A percentile compares a stretch with the other conserved stretches of the same genome.
phyloP scores from a whole-genome alignment of 2,888 invertebrate species.

The Rhingia campestris region DNA sequence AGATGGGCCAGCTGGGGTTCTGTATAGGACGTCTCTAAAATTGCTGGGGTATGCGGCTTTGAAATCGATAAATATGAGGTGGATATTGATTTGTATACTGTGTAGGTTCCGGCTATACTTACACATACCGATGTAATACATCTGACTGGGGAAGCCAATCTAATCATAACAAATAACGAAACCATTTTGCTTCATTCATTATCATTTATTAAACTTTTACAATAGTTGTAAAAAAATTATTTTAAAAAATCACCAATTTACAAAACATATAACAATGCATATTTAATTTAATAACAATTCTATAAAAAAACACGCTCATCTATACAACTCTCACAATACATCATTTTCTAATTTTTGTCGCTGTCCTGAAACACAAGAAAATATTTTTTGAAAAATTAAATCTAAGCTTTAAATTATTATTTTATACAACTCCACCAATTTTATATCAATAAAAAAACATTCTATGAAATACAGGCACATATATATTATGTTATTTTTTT shows the following conservation, averaged over 20 bases:
- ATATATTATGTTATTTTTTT: constrained; percentile 41
- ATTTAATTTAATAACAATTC: constrained; percentile 57
- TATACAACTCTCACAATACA: constrained; percentile 53
- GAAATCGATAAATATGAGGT: too few species aligned
- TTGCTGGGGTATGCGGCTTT: too few species aligned
- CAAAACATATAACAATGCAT: constrained; percentile 61
- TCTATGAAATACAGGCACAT: constrained; percentile 1
- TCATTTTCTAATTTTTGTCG: constrained; percentile 64
- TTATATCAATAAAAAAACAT: constrained; percentile 8
- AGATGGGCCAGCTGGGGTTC: too few species aligned
- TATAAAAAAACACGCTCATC: constrained; percentile 46
- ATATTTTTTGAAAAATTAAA: constrained; percentile 38
- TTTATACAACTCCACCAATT: constrained; percentile 32
- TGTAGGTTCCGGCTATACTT: too few species aligned
- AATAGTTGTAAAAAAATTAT: constrained; percentile 43
- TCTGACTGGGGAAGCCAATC: too few species aligned
- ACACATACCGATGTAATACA: too few species aligned
- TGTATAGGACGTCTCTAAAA: too few species aligned
- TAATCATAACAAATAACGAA: too few species aligned
- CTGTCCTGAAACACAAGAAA: constrained; percentile 68
- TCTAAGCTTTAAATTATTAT: constrained; percentile 3
- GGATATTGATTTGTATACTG: too few species aligned
- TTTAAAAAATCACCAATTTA: constrained; percentile 66
- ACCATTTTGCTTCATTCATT: not conserved
- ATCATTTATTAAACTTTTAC: constrained; percentile 60